phyloP scores from a whole-genome alignment of 2,797 vertebrate genomes.

The Staurois parvus region DNA sequence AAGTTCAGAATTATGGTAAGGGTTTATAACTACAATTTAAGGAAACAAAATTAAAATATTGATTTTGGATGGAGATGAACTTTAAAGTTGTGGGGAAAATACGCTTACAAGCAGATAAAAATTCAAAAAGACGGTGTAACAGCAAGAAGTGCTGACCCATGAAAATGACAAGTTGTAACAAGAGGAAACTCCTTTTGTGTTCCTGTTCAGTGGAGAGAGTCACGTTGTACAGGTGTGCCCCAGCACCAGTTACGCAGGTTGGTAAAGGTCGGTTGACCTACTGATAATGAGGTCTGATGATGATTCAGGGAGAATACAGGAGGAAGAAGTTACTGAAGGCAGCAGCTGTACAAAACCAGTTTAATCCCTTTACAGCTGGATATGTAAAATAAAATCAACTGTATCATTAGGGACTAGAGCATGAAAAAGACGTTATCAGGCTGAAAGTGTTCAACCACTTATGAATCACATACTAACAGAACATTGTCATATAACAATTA shows the following conservation, averaged over 20 bases:
- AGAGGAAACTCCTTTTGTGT: constrained; percentile 12
- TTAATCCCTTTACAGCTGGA: constrained; percentile 1
- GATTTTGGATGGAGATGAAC: too few species aligned
- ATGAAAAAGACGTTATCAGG: too few species aligned
- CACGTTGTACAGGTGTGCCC: background rate
- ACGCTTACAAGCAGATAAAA: background rate
- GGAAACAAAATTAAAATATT: too few species aligned
- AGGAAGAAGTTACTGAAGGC: background rate
- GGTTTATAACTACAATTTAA: too few species aligned
- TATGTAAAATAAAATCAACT: background rate
- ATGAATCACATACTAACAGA: too few species aligned
- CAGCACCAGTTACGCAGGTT: background rate
- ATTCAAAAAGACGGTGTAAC: background rate
- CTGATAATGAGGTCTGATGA: background rate
- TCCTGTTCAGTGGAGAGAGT: constrained; percentile 38
- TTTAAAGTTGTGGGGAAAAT: too few species aligned
- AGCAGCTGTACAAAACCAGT: background rate
- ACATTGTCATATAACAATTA: too few species aligned
- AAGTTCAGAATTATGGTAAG: too few species aligned
- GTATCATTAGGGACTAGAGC: too few species aligned
- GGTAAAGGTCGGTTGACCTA: background rate
- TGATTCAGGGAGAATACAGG: background rate
- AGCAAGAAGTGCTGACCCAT: background rate
- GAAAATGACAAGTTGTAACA: background rate
- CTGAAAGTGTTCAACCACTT: too few species aligned